Base-by-base conservation (phyloP, 1,140 invertebrate genomes). In the Odontomachus brunneus region DNA sequence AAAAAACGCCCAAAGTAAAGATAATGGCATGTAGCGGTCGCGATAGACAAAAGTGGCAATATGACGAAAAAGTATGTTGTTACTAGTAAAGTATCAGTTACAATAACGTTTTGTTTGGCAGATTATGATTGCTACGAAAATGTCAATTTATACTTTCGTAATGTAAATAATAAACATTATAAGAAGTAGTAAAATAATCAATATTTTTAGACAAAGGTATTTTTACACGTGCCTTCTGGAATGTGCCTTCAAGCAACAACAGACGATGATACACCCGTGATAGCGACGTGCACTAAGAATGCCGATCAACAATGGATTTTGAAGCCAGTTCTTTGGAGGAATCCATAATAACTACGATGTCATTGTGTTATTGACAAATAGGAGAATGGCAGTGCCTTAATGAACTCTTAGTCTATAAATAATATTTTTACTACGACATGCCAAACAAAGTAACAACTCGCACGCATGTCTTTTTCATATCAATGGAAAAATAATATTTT, bases 21-120 rank as follows among this genome's bases (percentile, higher is more conserved):
- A 95, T 97, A 49, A 95, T 96, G 91, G 95, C 96, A 1, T 97
- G 97, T 88, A 96, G 94, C 87, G 95, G 95, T 53, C 92, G 94
- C 9, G 89, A 91, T 0, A 92, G 95, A 76, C 97, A 97, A 90
- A 95, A 95, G 82, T 97, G 97, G 97, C 91, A 89, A 24, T 96
- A 96, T 82, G 90, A 96, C 83, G 84, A 93, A 76, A 84, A 95
- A 75, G 95, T 96, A 89, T 87, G 81, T 67, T 82, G 33, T 51
- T 29, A 60, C 0, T 53, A 22, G 19, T 33, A n/a, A 62, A 60
- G 14, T 86, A 63, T 53, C 22, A 48, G 51, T 12, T 66, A 24
- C 14, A 49, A 60, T 75, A 72, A 24, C 9, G 29, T 2, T 24
- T 51, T 57, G 5, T 63, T 55, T 55, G 66, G 22, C 1, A 5